Conservation (phyloP, 1,140 invertebrate genomes). For the Rhopalosiphum maidis region DNA sequence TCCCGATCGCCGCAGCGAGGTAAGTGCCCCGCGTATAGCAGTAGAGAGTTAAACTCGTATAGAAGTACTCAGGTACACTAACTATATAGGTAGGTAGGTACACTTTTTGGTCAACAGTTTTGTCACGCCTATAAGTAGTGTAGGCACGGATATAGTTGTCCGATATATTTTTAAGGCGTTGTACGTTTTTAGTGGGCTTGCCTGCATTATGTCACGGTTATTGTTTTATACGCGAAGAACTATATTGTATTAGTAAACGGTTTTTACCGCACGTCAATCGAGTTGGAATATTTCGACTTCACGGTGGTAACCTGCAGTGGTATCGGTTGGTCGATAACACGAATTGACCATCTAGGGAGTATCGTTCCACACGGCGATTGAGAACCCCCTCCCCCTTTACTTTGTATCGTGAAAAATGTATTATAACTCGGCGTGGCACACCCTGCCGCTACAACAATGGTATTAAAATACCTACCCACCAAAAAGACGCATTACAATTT, state of each 20-base stretch:
- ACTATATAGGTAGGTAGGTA: too few relatives aligned
- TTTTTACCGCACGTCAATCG: too few relatives aligned
- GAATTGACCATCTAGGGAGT: neutral
- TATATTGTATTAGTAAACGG: neutral
- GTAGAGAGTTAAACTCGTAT: neutral
- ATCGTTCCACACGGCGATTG: too few relatives aligned
- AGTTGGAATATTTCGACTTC: neutral
- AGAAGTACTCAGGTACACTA: too few relatives aligned
- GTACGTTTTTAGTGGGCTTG: neutral
- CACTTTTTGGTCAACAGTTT: neutral
- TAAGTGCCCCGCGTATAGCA: neutral
- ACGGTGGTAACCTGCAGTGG: neutral
- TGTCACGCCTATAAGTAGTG: too few relatives aligned
- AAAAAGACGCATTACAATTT: too few relatives aligned
- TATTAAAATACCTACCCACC: too few relatives aligned
- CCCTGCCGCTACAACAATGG: too few relatives aligned
- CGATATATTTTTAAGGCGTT: neutral
- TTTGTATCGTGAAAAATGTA: too few relatives aligned
- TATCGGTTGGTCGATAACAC: neutral
- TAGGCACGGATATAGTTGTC: neutral
- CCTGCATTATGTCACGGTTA: neutral
- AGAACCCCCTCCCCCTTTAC: too few relatives aligned
- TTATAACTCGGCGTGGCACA: too few relatives aligned
- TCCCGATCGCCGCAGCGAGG: constrained; percentile 44
- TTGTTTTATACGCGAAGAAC: neutral